phyloP scores from a whole-genome alignment of 2,797 vertebrate species.

The Gymnodraco acuticeps region DNA sequence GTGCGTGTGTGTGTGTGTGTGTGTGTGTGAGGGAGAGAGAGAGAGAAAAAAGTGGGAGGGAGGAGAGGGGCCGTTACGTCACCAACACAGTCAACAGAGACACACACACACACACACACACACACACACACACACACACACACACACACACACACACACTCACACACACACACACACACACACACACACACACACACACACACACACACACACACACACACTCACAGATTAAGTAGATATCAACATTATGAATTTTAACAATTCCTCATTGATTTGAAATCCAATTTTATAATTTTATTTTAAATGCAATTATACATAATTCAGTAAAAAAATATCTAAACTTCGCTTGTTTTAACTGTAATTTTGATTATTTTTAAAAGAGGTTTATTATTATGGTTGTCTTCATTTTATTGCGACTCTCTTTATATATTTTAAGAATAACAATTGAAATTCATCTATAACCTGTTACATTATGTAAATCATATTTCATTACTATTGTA shows the following conservation, averaged over 20 bases:
- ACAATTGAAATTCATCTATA: too few relatives aligned
- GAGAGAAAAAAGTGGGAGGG: conserved; percentile 18
- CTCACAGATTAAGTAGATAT: not conserved
- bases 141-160: conserved; percentile 7
- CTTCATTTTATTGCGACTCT: too few relatives aligned
- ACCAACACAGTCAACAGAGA: conserved; percentile 59
- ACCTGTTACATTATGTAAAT: not conserved
- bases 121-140: too few relatives aligned
- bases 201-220: too few relatives aligned
- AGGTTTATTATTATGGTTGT: not conserved
- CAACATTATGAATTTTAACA: not conserved
- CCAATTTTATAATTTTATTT: too few relatives aligned
- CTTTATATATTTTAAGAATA: too few relatives aligned
- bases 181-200: not conserved
- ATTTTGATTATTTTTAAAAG: not conserved
- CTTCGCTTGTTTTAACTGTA: not conserved
- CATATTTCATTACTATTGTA: too few relatives aligned
- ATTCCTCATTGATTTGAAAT: not conserved
- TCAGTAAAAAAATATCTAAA: not conserved
- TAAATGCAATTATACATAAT: not conserved
- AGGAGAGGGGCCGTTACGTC: conserved; percentile 69
- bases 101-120: conserved; percentile 5
- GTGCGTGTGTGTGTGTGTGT: not conserved
- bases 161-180: conserved; percentile 8
- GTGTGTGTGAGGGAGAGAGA: not conserved